phyloP scores from a whole-genome alignment of 2,888 invertebrate genomes.

The Apotomis turbidana region DNA sequence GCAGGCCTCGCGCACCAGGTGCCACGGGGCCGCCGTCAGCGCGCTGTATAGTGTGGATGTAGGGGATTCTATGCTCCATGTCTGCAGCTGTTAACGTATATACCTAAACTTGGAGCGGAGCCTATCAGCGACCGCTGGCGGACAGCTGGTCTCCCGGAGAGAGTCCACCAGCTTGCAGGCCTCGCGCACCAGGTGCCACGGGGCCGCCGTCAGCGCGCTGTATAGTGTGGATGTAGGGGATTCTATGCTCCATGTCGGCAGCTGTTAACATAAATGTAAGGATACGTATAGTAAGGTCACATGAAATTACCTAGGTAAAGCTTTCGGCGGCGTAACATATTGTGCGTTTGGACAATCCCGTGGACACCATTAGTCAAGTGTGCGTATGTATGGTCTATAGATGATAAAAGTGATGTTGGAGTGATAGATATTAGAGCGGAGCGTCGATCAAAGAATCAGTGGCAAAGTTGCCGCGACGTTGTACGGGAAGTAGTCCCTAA shows the following conservation, averaged over 20 bases:
- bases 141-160: conserved; percentile 43
- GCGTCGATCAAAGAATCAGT: no score
- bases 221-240: conserved; percentile 56
- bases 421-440: no score
- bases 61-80: conserved; percentile 54
- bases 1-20: conserved; percentile 51
- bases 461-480: no score
- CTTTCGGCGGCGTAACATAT: no score
- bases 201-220: conserved; percentile 44
- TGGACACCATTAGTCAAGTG: no score
- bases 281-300: no score
- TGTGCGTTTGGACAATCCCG: no score
- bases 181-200: conserved; percentile 55
- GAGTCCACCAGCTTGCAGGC: conserved; percentile 55
- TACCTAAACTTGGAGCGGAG: conserved; percentile 29
- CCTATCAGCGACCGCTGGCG: conserved; percentile 40
- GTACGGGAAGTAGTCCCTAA: no score
- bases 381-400: no score
- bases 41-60: conserved; percentile 52
- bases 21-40: conserved; percentile 49
- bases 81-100: conserved; percentile 51
- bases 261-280: no score
- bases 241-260: conserved; percentile 48
- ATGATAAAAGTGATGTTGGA: no score
- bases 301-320: no score